These are phyloP conservation scores for Pangasius macronema DNA, from an alignment of 2,797 vertebrate genomes.

Conservation along the genomic window DNA sequence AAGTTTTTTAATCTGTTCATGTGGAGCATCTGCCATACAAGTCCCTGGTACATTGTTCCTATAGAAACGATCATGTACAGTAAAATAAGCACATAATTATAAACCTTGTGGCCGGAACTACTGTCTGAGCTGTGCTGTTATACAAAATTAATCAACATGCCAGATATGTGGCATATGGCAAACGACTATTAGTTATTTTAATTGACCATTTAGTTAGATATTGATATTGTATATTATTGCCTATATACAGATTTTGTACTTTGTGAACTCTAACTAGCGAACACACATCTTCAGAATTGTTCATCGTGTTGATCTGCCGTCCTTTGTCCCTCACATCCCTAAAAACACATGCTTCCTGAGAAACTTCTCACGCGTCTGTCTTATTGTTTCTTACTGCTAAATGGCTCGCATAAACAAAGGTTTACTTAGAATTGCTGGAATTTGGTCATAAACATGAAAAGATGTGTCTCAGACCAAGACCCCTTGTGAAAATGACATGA, in stretches of 20 bases:
- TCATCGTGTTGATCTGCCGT: neutral
- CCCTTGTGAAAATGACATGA: conserved; percentile 14
- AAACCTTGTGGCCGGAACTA: neutral
- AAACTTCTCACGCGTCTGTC: neutral
- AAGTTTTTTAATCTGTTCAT: neutral
- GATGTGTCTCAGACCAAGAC: neutral
- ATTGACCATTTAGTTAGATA: neutral
- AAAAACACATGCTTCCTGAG: conserved; percentile 24
- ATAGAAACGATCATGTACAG: neutral
- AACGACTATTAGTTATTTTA: neutral
- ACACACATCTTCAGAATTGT: neutral
- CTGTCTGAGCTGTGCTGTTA: neutral
- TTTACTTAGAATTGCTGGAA: conserved; percentile 30
- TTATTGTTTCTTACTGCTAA: conserved; percentile 37
- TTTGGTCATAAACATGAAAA: conserved; percentile 21
- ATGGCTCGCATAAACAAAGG: conserved; percentile 22
- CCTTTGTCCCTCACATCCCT: conserved; percentile 16
- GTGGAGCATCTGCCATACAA: neutral
- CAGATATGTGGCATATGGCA: neutral
- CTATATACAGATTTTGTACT: neutral
- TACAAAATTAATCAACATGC: neutral
- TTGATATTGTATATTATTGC: neutral
- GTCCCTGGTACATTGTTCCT: neutral
- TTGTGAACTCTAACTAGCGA: neutral
- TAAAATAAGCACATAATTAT: neutral